Conservation (phyloP, 2,113 vertebrate genomes). For the Irena cyanogastra region DNA sequence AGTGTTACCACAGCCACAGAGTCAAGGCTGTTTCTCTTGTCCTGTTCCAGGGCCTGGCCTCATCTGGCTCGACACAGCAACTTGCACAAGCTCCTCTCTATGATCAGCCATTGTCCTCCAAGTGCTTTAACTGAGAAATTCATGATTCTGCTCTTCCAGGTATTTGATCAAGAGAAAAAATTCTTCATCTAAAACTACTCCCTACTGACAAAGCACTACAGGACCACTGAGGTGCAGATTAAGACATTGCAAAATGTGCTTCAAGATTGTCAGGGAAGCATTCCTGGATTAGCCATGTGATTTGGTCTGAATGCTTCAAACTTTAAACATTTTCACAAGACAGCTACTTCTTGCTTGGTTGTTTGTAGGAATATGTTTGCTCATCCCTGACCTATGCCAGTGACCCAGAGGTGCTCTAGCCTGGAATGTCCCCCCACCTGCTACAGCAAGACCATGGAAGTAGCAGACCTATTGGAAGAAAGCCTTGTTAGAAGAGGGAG, state of each 20-base stretch:
- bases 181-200: not conserved
- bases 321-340: not conserved
- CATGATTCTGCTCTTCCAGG: not conserved
- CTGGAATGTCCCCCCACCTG: not conserved
- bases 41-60: not conserved
- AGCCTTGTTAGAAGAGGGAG: not conserved
- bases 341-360: not conserved
- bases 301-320: not conserved
- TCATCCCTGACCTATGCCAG: not conserved
- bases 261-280: not conserved
- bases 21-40: not conserved
- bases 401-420: not conserved
- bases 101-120: not conserved
- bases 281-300: not conserved
- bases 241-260: not conserved
- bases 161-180: not conserved
- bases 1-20: not conserved
- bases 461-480: not conserved
- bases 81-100: rapidly evolving
- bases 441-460: not conserved
- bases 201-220: not conserved
- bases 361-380: not conserved
- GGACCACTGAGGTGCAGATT: not conserved
- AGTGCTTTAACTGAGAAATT: not conserved
- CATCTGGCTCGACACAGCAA: not conserved